Conservation (phyloP, 2,888 invertebrate species). For the Tineola bisselliella region DNA sequence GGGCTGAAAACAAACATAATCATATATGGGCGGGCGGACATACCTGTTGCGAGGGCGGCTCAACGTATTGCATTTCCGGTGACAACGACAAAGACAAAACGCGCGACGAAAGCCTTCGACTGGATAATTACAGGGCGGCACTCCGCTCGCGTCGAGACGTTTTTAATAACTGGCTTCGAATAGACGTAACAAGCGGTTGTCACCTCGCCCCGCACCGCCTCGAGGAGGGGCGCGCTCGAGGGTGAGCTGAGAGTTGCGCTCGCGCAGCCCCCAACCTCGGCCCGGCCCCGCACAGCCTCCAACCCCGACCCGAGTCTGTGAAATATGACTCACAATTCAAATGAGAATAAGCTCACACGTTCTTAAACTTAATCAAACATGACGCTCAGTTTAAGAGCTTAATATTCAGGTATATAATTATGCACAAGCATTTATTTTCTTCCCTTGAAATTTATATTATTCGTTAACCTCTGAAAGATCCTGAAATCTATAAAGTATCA, state of each 20-base stretch:
- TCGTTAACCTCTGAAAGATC: too few species aligned
- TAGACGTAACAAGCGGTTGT: constrained; percentile 68
- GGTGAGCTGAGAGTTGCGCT: constrained; percentile 28
- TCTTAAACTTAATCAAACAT: background rate
- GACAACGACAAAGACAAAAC: constrained; percentile 21
- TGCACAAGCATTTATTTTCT: too few species aligned
- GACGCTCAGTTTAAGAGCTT: too few species aligned
- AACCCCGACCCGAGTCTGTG: constrained; percentile 39
- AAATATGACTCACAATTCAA: constrained; percentile 8
- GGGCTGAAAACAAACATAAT: background rate
- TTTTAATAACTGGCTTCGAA: constrained; percentile 70
- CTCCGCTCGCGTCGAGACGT: constrained; percentile 69
- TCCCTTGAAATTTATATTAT: too few species aligned
- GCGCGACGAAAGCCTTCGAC: constrained; percentile 52
- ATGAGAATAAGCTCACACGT: constrained; percentile 9
- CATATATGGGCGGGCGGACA: constrained; percentile 24
- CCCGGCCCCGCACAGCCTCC: constrained; percentile 35
- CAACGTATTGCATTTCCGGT: constrained; percentile 64
- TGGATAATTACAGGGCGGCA: constrained; percentile 67
- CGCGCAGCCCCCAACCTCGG: constrained; percentile 32
- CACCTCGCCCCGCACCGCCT: constrained; percentile 53
- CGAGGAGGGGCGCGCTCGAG: constrained; percentile 24
- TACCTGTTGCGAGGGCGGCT: constrained; percentile 64
- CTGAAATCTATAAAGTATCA: too few species aligned
- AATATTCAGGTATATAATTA: too few species aligned